phyloP scores from a whole-genome alignment of 2,888 invertebrate species.

The Dolomedes plantarius region DNA sequence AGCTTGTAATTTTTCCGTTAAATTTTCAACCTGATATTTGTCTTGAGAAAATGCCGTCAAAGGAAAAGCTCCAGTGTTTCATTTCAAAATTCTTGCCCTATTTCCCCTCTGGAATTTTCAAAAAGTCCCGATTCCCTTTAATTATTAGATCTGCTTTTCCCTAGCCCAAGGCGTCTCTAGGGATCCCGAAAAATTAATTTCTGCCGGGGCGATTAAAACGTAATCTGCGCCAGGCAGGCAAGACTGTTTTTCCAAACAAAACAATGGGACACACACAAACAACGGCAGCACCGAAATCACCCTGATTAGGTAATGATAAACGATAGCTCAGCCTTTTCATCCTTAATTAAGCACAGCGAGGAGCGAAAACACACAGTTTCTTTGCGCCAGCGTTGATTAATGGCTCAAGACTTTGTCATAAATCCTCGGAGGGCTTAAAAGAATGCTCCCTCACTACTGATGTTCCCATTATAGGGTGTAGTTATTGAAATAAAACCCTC shows the following conservation, averaged over 20 bases:
- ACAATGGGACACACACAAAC: constrained; percentile 59
- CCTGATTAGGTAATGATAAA: constrained; percentile 70
- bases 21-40: background rate
- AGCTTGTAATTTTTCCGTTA: background rate
- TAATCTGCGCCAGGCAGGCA: constrained; percentile 62
- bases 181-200: constrained; percentile 65
- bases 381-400: constrained; percentile 56
- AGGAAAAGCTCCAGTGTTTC: background rate
- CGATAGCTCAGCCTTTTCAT: constrained; percentile 69
- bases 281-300: constrained; percentile 51
- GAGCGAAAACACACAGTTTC: constrained; percentile 40
- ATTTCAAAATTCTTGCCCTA: constrained; percentile 22
- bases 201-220: constrained; percentile 60
- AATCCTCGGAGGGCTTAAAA: constrained; percentile 64
- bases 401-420: constrained; percentile 67
- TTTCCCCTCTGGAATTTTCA: constrained; percentile 2
- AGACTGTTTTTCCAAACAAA: constrained; percentile 43
- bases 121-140: constrained; percentile 36
- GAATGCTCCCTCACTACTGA: constrained; percentile 62
- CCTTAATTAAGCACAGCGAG: constrained; percentile 64
- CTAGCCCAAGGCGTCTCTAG: background rate
- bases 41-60: background rate
- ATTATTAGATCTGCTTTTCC: constrained; percentile 39
- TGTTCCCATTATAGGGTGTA: constrained; percentile 64
- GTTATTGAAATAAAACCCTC: constrained; percentile 69